These are phyloP conservation scores for Sitta carolinensis DNA, from an alignment of 2,797 vertebrate species.

Conservation along the genomic window DNA sequence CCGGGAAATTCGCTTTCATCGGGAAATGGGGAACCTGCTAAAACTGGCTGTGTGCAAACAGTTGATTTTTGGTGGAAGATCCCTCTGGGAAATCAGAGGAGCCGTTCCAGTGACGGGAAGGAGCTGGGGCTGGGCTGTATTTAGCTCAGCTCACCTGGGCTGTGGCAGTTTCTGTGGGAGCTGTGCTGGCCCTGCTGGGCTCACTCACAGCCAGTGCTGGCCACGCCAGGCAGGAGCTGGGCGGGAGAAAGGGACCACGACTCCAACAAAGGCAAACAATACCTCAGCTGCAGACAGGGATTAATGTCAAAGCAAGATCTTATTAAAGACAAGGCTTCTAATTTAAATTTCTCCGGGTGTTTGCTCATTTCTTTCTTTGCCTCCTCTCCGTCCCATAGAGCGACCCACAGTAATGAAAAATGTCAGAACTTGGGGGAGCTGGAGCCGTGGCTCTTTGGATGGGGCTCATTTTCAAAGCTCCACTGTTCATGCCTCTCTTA, in stretches of 20 bases:
- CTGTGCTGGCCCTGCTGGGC: background rate
- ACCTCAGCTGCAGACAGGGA: background rate
- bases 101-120: background rate
- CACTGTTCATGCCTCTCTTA: background rate
- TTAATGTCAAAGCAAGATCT: conserved; percentile 1
- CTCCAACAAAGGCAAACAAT: background rate
- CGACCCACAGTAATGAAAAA: background rate
- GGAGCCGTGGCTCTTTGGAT: background rate
- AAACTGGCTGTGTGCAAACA: background rate
- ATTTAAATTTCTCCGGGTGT: background rate
- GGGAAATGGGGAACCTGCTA: background rate
- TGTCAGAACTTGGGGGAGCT: background rate
- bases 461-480: background rate
- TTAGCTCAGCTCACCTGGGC: background rate
- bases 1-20: background rate
- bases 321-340: background rate
- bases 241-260: background rate
- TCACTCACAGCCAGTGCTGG: background rate
- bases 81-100: background rate
- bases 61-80: background rate
- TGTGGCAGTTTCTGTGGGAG: background rate
- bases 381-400: background rate
- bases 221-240: background rate
- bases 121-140: rapidly evolving
- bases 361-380: background rate